These are phyloP conservation scores for Leptestheria dahalacensis DNA, from an alignment of 1,140 invertebrate genomes.

Conservation along the genomic window DNA sequence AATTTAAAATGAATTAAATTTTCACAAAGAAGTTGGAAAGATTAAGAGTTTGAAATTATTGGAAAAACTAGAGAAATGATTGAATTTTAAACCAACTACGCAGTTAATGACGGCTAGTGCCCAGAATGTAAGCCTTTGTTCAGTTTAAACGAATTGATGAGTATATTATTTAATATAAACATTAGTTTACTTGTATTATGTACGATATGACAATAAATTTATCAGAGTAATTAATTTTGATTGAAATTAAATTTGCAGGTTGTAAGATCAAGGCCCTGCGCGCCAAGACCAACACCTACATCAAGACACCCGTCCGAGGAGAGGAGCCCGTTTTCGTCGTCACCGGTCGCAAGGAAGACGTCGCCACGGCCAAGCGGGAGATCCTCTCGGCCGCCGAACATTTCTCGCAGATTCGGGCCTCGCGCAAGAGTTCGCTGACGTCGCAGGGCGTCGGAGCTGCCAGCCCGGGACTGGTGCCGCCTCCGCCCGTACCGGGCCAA, in stretches of 20 bases:
- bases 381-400: constrained; percentile 97
- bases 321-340: constrained; percentile 99
- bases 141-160: too few species aligned
- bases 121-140: too few species aligned
- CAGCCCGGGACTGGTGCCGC: constrained; percentile 38
- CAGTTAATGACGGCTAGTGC: too few species aligned
- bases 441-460: constrained; percentile 16
- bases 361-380: constrained; percentile 87
- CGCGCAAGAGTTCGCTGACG: constrained; percentile 51
- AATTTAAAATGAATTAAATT: too few species aligned
- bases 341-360: constrained; percentile 96
- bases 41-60: too few species aligned
- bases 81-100: too few species aligned
- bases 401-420: constrained; percentile 95
- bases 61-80: too few species aligned
- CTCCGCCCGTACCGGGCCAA: constrained; percentile 73
- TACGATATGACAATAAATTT: not conserved
- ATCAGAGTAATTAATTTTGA: too few species aligned
- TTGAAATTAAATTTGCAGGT: too few species aligned
- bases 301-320: constrained; percentile 94
- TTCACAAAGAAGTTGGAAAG: too few species aligned
- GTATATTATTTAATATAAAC: too few species aligned
- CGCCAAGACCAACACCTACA: constrained; percentile 99
- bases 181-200: not conserved
- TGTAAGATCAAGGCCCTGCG: constrained; percentile 98